These are phyloP conservation scores for Capreolus pygargus DNA, from an alignment of 2,113 vertebrate genomes.

Conservation along the genomic window DNA sequence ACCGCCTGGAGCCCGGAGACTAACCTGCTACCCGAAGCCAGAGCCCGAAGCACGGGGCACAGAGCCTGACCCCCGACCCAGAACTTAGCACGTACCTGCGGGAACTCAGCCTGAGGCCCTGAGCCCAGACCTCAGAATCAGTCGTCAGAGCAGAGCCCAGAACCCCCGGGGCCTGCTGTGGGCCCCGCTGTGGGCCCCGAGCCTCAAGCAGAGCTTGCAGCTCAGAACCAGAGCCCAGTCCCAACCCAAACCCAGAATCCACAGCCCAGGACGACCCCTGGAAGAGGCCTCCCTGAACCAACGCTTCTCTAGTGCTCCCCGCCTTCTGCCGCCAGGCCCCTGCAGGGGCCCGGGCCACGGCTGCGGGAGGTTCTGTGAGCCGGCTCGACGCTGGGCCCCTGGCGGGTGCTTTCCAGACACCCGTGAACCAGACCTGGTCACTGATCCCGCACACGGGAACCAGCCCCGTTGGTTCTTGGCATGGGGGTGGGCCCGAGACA, in stretches of 20 bases:
- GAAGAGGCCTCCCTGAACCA: no score
- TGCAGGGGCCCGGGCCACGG: accelerated
- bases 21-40: background rate
- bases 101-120: background rate
- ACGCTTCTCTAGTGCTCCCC: accelerated
- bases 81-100: background rate
- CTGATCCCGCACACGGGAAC: background rate
- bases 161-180: background rate
- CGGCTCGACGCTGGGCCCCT: accelerated
- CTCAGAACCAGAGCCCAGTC: background rate
- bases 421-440: background rate
- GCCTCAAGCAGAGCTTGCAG: background rate
- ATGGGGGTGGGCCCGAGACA: background rate
- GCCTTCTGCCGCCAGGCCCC: accelerated
- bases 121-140: background rate
- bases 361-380: background rate
- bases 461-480: background rate
- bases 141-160: background rate
- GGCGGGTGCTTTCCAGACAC: background rate
- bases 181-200: background rate
- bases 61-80: background rate
- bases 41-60: background rate
- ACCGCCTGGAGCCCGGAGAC: background rate
- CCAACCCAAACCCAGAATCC: background rate
- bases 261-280: background rate